Evolutionary conservation across 2,113 vertebrate species (phyloP).

Genomic region (Illadopsis cleaveri): DNA sequence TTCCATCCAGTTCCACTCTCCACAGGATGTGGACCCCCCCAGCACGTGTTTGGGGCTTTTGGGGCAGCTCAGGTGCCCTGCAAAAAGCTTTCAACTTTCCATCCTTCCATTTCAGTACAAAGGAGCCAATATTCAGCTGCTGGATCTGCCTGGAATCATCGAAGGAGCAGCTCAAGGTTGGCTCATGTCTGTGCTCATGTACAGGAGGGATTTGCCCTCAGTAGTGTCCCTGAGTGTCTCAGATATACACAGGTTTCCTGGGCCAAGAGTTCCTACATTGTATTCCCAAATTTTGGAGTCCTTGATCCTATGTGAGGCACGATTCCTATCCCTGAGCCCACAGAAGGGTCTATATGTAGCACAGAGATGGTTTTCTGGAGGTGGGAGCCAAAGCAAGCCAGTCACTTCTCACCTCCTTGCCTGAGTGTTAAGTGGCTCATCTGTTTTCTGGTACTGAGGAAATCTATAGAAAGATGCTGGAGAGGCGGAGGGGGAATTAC

Average conservation of each 20-base stretch:
- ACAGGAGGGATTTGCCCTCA: background rate
- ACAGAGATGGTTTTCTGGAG: slow-evolving; percentile 34
- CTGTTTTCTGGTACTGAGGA: slow-evolving; percentile 26
- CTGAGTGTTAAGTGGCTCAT: slow-evolving; percentile 9
- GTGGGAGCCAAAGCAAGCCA: slow-evolving; percentile 55
- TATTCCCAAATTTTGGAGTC: background rate
- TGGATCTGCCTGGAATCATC: slow-evolving; percentile 98
- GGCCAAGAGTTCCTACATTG: background rate
- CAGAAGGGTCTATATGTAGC: background rate
- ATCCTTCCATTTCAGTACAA: slow-evolving; percentile 83
- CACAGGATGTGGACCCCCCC: background rate
- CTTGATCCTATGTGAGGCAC: background rate
- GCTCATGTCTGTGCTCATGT: background rate
- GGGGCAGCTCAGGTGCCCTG: background rate
- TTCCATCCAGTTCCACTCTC: background rate
- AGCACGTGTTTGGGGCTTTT: accelerated
- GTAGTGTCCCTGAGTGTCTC: background rate
- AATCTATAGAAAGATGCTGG: slow-evolving; percentile 33
- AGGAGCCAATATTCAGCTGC: slow-evolving; percentile 96
- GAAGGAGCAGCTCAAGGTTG: slow-evolving; percentile 97
- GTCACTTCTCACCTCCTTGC: slow-evolving; percentile 37
- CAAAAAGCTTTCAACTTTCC: background rate
- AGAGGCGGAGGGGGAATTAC: background rate
- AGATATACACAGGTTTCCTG: background rate
- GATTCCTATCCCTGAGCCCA: background rate